Conservation (phyloP, 1,140 invertebrate genomes). For the Pseudachorutes palmiensis region DNA sequence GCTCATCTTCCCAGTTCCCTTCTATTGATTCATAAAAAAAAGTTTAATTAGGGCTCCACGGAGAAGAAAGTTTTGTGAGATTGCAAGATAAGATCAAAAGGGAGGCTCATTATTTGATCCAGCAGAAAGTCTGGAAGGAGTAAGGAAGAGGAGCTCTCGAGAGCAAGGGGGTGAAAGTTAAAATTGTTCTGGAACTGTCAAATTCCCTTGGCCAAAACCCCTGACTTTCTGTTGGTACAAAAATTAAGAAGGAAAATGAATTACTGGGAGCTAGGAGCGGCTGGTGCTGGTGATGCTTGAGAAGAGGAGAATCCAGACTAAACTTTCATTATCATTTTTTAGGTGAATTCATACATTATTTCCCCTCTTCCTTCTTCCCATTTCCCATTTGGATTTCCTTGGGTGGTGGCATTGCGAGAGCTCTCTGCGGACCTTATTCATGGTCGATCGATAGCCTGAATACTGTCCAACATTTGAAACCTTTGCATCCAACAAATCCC, state of each 20-base stretch:
- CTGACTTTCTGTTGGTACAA: no score
- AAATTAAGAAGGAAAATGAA: no score
- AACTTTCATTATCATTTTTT: no score
- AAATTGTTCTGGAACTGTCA: background rate
- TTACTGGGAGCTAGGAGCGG: no score
- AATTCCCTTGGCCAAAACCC: no score
- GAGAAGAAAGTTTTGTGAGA: background rate
- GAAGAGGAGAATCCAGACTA: no score
- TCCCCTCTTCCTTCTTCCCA: no score
- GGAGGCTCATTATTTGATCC: background rate
- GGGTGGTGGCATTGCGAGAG: background rate
- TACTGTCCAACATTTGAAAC: conserved; percentile 2
- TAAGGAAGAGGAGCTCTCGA: background rate
- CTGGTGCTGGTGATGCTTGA: no score
- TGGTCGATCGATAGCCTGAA: background rate
- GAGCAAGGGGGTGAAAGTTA: no score
- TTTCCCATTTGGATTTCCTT: background rate
- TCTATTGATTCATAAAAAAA: background rate
- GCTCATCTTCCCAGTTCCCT: no score
- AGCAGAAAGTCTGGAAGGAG: background rate
- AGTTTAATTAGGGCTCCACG: background rate
- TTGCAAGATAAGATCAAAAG: background rate
- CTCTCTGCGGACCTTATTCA: background rate
- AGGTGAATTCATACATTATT: no score
- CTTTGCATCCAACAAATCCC: background rate